phyloP scores from a whole-genome alignment of 2,113 vertebrate genomes.

The Tiliqua scincoides region DNA sequence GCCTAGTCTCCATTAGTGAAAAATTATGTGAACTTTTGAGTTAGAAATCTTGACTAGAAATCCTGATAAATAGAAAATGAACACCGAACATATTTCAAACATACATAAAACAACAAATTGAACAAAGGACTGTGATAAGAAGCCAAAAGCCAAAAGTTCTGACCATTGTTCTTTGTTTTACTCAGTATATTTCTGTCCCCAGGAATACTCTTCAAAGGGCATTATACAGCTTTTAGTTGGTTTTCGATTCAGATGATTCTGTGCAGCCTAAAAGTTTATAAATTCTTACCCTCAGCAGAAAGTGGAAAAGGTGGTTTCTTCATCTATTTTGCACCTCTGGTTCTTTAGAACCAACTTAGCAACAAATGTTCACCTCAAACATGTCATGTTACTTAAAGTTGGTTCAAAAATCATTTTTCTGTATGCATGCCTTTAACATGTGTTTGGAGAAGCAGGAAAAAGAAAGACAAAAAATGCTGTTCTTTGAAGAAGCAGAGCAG shows the following conservation, averaged over 20 bases:
- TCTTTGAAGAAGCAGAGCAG: not conserved
- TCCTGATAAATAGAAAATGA: accelerated
- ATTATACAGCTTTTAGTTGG: not conserved
- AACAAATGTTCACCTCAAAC: not conserved
- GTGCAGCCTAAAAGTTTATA: not conserved
- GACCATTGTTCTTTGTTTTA: not conserved
- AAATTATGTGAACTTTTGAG: not conserved
- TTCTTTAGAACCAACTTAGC: not conserved
- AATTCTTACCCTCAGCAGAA: not conserved
- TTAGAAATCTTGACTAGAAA: not conserved
- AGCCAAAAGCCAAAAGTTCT: not conserved
- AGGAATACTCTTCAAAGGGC: not conserved
- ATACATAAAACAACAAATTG: not conserved
- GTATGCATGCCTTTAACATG: not conserved
- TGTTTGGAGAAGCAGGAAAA: not conserved
- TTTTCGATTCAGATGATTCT: not conserved
- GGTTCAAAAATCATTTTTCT: not conserved
- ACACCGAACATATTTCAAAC: not conserved
- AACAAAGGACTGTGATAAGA: not conserved
- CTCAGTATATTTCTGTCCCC: not conserved
- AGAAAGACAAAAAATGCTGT: not conserved
- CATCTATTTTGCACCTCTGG: not conserved
- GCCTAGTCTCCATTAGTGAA: not conserved
- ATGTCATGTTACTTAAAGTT: not conserved
- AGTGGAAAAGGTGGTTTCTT: not conserved